These are phyloP conservation scores for Haliclona indistincta DNA, from an alignment of 37 sponge, comb jelly and placozoan genomes.

Conservation along the genomic window DNA sequence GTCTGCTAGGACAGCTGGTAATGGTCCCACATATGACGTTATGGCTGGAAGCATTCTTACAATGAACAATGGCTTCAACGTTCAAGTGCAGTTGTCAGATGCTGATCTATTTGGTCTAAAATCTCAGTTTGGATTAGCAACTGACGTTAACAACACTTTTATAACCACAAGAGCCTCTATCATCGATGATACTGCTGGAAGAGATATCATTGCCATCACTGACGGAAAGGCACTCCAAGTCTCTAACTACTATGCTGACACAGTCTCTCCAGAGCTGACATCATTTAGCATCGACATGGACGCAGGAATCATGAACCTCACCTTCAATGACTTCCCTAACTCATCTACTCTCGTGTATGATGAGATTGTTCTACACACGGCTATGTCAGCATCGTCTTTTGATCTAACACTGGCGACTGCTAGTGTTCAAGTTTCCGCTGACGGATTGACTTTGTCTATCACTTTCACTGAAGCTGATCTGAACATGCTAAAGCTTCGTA, in stretches of 20 bases:
- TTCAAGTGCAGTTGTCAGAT: slow-evolving; percentile 70
- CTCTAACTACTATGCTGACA: slow-evolving; percentile 52
- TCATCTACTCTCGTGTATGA: slow-evolving; percentile 53
- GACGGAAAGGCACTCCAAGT: slow-evolving; percentile 80
- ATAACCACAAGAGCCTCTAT: slow-evolving; percentile 80
- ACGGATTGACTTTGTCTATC: slow-evolving; percentile 70
- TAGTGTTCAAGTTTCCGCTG: slow-evolving; percentile 32
- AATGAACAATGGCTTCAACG: slow-evolving; percentile 58
- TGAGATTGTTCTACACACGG: slow-evolving; percentile 45
- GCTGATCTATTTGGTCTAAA: slow-evolving; percentile 74
- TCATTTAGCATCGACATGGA: slow-evolving; percentile 65
- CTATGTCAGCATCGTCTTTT: neutral
- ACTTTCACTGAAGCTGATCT: slow-evolving; percentile 60
- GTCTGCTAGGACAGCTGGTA: slow-evolving; percentile 17
- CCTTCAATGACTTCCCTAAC: slow-evolving; percentile 84
- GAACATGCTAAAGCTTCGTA: slow-evolving; percentile 63
- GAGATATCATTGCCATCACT: slow-evolving; percentile 87
- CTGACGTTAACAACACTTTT: slow-evolving; percentile 51
- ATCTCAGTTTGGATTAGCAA: slow-evolving; percentile 59
- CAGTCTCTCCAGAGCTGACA: slow-evolving; percentile 46
- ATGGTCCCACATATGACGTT: slow-evolving; percentile 41
- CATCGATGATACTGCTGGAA: slow-evolving; percentile 77
- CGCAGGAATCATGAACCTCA: slow-evolving; percentile 63
- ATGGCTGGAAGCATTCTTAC: slow-evolving; percentile 41
- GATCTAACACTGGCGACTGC: slow-evolving; percentile 44